Percentiles rank a stretch among this genome's conserved stretches.
Conservation (phyloP, 2,113 vertebrate genomes). For the Hemicordylus capensis region DNA sequence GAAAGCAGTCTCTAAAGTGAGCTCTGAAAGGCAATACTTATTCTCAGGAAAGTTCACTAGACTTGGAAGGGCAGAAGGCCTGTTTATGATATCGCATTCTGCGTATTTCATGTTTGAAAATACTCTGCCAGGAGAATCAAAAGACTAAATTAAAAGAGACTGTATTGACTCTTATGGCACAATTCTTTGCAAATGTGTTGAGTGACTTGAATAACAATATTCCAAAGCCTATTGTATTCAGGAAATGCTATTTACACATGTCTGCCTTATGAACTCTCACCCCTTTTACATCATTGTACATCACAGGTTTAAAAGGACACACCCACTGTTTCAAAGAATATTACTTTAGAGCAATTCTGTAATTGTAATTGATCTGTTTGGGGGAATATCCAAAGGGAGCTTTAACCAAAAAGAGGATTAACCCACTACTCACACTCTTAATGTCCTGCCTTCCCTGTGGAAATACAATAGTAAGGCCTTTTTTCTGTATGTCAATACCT, state of each 20-base stretch:
- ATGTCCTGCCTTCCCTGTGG: neutral
- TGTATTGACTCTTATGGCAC: neutral
- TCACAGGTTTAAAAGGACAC: neutral
- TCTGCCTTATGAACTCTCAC: constrained; percentile 10
- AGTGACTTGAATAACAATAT: constrained; percentile 6
- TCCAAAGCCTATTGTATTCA: neutral
- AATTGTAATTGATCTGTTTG: constrained; percentile 33
- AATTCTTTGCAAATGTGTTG: neutral
- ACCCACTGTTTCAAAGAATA: constrained; percentile 11
- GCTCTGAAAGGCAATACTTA: too few species aligned
- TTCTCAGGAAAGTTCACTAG: too few species aligned
- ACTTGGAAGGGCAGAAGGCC: too few species aligned
- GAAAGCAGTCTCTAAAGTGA: too few species aligned
- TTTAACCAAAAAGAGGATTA: constrained; percentile 21
- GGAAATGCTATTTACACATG: constrained; percentile 9
- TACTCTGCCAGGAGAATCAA: neutral
- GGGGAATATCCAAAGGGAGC: constrained; percentile 11
- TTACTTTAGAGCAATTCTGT: constrained; percentile 27
- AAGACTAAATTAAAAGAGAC: neutral
- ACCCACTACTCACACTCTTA: neutral
- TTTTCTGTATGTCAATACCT: constrained; percentile 17
- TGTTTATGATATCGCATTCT: neutral
- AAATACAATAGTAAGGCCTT: constrained; percentile 22
- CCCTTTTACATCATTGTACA: neutral
- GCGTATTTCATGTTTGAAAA: neutral